Percentiles rank a stretch among this genome's conserved stretches.
These are phyloP conservation scores for Thalassoma bifasciatum DNA, from an alignment of 2,113 vertebrate genomes.

Conservation along the genomic window DNA sequence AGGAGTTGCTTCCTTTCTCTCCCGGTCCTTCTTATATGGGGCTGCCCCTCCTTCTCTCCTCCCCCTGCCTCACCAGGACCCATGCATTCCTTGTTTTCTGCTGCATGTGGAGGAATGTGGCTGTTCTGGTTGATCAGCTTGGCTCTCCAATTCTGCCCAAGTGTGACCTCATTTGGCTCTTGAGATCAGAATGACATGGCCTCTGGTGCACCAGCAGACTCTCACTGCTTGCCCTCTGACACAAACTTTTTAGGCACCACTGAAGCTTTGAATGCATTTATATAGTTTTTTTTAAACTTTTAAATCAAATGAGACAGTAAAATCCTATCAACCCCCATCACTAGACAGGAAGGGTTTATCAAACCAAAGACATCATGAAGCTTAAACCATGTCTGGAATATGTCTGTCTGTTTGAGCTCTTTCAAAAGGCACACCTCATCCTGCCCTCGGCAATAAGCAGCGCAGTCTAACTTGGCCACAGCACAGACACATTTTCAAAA, in stretches of 20 bases:
- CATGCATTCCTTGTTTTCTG: conserved; percentile 44
- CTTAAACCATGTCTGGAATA: not conserved
- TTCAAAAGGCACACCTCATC: conserved; percentile 60
- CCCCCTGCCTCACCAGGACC: conserved; percentile 27
- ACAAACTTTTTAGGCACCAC: conserved; percentile 32
- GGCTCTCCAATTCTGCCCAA: conserved; percentile 45
- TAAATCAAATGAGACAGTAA: not conserved
- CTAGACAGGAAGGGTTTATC: conserved; percentile 1
- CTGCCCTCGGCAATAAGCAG: conserved; percentile 51
- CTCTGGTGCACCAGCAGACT: conserved; percentile 39
- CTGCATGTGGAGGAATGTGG: conserved; percentile 63
- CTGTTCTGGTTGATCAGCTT: conserved; percentile 61
- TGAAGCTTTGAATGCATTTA: conserved; percentile 19
- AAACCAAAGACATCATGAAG: not conserved
- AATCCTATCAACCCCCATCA: no score
- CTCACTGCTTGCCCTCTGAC: conserved; percentile 39
- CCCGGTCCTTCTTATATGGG: conserved; percentile 27
- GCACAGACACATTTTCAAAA: conserved; percentile 66
- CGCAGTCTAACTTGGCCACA: conserved; percentile 66
- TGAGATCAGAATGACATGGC: conserved; percentile 49
- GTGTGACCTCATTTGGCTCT: conserved; percentile 67
- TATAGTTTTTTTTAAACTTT: not conserved
- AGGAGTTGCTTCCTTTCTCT: conserved; percentile 65
- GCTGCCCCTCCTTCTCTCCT: not conserved
- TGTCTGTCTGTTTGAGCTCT: conserved; percentile 44